Evolutionary conservation across 1,140 invertebrate genomes (phyloP).

Genomic region (Dendrolimus kikuchii): DNA sequence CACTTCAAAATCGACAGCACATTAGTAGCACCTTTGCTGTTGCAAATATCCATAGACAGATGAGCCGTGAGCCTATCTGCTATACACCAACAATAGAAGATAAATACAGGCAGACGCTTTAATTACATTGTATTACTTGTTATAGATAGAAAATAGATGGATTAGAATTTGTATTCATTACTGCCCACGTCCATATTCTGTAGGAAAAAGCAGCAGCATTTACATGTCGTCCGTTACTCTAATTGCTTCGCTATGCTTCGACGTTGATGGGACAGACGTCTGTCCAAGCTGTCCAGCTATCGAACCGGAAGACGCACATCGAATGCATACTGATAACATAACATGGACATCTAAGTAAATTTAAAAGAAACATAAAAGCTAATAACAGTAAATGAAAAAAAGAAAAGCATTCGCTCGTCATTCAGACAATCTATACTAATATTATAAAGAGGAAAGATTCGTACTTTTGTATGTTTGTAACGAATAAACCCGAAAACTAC

Average conservation of each 20-base stretch:
- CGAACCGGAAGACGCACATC: conserved; percentile 15
- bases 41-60: too few relatives aligned
- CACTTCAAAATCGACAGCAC: too few relatives aligned
- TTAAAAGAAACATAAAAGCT: neutral
- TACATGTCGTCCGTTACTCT: conserved; percentile 31
- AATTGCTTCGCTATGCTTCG: conserved; percentile 32
- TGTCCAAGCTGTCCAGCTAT: conserved; percentile 19
- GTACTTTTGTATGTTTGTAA: too few relatives aligned
- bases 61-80: too few relatives aligned
- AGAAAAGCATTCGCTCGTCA: too few relatives aligned
- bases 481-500: too few relatives aligned
- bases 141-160: neutral
- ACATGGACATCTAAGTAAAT: neutral
- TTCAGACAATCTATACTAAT: too few relatives aligned
- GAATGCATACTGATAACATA: conserved; percentile 27
- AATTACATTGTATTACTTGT: neutral
- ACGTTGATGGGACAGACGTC: conserved; percentile 37
- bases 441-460: too few relatives aligned
- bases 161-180: neutral
- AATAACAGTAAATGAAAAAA: too few relatives aligned
- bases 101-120: too few relatives aligned
- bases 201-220: conserved; percentile 14
- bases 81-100: too few relatives aligned
- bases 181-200: conserved; percentile 2
- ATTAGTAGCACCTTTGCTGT: too few relatives aligned